These are phyloP conservation scores for Macropis europaea DNA, from an alignment of 2,888 invertebrate genomes.

Conservation along the genomic window DNA sequence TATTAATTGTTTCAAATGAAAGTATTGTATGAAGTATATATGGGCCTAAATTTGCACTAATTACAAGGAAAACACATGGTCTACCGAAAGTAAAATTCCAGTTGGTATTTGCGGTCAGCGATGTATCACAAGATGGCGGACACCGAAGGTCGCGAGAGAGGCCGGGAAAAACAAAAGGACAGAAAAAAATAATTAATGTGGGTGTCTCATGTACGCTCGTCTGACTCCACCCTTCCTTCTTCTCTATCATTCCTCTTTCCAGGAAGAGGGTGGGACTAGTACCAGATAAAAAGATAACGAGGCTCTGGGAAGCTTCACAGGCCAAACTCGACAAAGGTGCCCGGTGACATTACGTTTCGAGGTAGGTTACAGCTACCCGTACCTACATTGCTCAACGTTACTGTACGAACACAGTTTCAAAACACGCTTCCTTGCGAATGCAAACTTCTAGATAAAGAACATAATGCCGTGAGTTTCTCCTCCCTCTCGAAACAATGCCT, in stretches of 20 bases:
- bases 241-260: slow-evolving; percentile 44
- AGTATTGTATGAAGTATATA: too few relatives aligned
- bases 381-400: slow-evolving; percentile 34
- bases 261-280: slow-evolving; percentile 51
- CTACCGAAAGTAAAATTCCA: not conserved
- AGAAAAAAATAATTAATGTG: slow-evolving; percentile 77
- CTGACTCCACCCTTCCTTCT: slow-evolving; percentile 44
- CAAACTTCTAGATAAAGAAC: slow-evolving; percentile 43
- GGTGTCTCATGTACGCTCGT: slow-evolving; percentile 71
- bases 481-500: slow-evolving; percentile 5
- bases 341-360: slow-evolving; percentile 52
- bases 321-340: slow-evolving; percentile 66
- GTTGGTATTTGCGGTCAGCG: slow-evolving; percentile 35
- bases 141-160: slow-evolving; percentile 40
- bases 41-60: not conserved
- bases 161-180: slow-evolving; percentile 62
- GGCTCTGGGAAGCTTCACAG: slow-evolving; percentile 64
- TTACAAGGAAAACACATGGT: not conserved
- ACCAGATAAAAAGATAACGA: slow-evolving; percentile 72
- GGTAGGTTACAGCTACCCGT: slow-evolving; percentile 44
- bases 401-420: slow-evolving; percentile 46
- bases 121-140: slow-evolving; percentile 55
- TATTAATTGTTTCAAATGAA: too few relatives aligned
- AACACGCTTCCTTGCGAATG: slow-evolving; percentile 37
- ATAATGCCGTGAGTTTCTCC: slow-evolving; percentile 24